phyloP scores from a whole-genome alignment of 2,113 vertebrate species.

The Zonotrichia leucophrys region DNA sequence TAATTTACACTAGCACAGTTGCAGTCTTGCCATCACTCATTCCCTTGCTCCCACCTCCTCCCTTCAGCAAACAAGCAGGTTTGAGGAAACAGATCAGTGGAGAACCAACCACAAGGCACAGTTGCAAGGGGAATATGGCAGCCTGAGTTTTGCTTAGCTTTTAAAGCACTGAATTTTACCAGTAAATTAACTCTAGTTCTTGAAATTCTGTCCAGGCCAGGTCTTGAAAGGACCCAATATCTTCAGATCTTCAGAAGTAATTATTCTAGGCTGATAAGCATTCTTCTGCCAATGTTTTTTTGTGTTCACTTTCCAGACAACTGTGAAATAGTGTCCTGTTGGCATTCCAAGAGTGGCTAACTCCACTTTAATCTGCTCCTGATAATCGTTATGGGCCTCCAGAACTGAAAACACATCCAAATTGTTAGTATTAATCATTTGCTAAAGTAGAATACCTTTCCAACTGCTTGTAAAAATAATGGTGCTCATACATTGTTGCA shows the following conservation, averaged over 20 bases:
- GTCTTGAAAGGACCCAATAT: not conserved
- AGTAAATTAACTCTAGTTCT: not conserved
- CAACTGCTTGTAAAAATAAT: not conserved
- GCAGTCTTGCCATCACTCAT: not conserved
- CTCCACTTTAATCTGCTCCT: not conserved
- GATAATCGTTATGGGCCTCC: not conserved
- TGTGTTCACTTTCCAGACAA: not conserved
- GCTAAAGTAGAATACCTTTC: not conserved
- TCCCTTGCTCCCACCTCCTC: not conserved
- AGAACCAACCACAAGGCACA: not conserved
- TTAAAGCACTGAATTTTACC: not conserved
- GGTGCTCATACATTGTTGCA: not conserved
- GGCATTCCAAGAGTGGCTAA: not conserved
- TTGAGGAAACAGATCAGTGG: not conserved
- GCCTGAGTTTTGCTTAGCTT: not conserved
- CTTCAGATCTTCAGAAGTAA: not conserved
- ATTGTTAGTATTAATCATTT: not conserved
- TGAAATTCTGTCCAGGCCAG: not conserved
- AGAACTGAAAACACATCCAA: not conserved
- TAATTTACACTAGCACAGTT: not conserved
- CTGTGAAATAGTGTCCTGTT: not conserved
- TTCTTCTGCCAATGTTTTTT: not conserved
- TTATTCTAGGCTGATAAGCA: not conserved
- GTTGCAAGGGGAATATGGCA: rapidly evolving
- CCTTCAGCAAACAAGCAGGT: not conserved